phyloP scores from a whole-genome alignment of 2,797 vertebrate species.

The Petrocephalus sullivani region DNA sequence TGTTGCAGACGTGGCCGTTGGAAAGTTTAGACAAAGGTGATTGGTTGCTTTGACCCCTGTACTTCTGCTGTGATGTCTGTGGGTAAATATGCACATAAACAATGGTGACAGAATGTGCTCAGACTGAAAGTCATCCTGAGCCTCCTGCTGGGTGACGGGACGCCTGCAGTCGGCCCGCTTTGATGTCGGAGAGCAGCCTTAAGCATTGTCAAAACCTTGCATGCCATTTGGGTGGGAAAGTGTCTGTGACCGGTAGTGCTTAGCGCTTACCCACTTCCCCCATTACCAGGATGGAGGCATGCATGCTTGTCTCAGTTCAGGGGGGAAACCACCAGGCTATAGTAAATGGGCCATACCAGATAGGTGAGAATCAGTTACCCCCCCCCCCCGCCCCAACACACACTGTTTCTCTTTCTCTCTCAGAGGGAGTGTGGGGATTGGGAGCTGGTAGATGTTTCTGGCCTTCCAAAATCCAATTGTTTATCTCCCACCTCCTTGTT shows the following conservation, averaged over 20 bases:
- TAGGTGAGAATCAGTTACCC: background rate
- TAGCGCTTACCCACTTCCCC: background rate
- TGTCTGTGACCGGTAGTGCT: background rate
- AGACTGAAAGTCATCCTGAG: background rate
- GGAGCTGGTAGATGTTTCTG: background rate
- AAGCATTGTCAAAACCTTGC: background rate
- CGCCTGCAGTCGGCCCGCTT: background rate
- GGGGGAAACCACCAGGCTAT: background rate
- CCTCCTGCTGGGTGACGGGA: background rate
- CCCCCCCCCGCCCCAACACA: background rate
- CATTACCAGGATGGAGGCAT: background rate
- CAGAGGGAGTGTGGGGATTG: background rate
- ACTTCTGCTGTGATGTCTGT: background rate
- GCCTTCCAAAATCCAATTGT: background rate
- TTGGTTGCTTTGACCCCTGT: background rate
- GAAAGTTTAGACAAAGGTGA: constrained; percentile 9
- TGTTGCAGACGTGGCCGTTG: background rate
- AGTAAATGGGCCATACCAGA: background rate
- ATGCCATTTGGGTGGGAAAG: background rate
- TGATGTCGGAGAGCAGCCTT: background rate
- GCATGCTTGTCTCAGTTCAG: background rate
- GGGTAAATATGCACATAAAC: background rate
- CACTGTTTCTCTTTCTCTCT: background rate
- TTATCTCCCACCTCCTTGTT: background rate
- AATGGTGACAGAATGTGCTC: background rate